Conservation (phyloP, 92 coral and sea anemone genomes). For the Heliopora coerulea region DNA sequence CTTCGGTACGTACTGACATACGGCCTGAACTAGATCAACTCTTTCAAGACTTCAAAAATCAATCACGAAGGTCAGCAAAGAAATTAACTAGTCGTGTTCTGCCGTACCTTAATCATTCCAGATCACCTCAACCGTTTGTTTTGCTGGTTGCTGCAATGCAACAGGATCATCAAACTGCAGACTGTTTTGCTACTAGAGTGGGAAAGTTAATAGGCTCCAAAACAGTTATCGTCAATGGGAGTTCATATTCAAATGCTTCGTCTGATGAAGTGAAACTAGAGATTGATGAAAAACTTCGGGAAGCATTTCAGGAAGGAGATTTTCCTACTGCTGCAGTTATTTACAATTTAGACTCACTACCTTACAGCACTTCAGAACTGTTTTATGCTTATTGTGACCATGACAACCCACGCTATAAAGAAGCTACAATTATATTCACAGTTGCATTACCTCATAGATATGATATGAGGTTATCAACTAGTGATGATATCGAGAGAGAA, state of each 20-base stretch:
- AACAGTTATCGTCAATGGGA: conserved; percentile 44
- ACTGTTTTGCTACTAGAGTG: conserved; percentile 71
- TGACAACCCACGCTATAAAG: conserved; percentile 76
- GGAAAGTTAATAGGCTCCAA: conserved; percentile 53
- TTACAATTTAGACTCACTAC: conserved; percentile 66
- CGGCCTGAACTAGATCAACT: conserved; percentile 33
- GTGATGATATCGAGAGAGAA: conserved; percentile 58
- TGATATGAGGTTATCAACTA: conserved; percentile 18
- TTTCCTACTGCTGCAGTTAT: conserved; percentile 61
- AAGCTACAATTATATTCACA: conserved; percentile 76
- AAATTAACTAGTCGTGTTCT: conserved; percentile 57
- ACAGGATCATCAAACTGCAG: conserved; percentile 54
- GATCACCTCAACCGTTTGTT: conserved; percentile 73
- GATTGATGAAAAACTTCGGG: conserved; percentile 52
- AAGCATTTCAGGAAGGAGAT: conserved; percentile 50
- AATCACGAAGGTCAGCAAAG: conserved; percentile 66
- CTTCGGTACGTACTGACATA: no score
- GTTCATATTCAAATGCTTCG: conserved; percentile 8
- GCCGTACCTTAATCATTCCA: conserved; percentile 58
- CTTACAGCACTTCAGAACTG: conserved; percentile 68
- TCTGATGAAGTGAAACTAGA: conserved; percentile 59
- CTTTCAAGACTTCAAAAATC: conserved; percentile 59
- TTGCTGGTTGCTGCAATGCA: conserved; percentile 69
- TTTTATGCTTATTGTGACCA: conserved; percentile 85
- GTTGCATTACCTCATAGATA: conserved; percentile 68